These are phyloP conservation scores for Cherax destructor DNA, from an alignment of 1,140 invertebrate genomes.

Conservation along the genomic window DNA sequence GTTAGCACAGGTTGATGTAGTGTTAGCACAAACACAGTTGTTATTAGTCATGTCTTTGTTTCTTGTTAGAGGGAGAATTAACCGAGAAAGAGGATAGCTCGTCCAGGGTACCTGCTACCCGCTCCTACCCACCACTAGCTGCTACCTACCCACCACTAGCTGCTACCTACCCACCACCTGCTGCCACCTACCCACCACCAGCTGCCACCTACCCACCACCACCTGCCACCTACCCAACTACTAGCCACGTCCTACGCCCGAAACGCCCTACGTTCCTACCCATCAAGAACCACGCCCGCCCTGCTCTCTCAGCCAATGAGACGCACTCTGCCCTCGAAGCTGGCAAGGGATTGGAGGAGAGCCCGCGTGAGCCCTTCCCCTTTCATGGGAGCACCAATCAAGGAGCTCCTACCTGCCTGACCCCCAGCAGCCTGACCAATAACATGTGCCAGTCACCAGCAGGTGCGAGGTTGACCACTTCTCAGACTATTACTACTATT, in stretches of 20 bases:
- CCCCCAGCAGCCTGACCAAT: constrained; percentile 54
- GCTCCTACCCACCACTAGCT: constrained; percentile 14
- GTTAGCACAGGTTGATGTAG: background rate
- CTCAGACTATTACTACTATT: background rate
- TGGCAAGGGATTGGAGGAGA: constrained; percentile 40
- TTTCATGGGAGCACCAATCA: constrained; percentile 20
- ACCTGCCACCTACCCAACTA: constrained; percentile 4
- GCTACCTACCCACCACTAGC: constrained; percentile 22
- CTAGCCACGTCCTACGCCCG: constrained; percentile 31
- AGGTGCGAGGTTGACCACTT: constrained; percentile 61
- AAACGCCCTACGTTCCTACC: constrained; percentile 67
- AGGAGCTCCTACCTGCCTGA: constrained; percentile 30
- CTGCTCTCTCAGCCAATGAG: constrained; percentile 48
- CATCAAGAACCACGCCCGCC: constrained; percentile 66
- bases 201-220: too few relatives aligned
- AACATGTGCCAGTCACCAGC: constrained; percentile 66
- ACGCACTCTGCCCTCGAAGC: constrained; percentile 37
- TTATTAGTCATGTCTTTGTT: constrained; percentile 37
- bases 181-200: constrained; percentile 18
- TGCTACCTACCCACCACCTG: constrained; percentile 20
- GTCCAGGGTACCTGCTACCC: background rate
- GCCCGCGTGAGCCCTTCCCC: constrained; percentile 52
- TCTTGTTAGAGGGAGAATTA: constrained; percentile 45
- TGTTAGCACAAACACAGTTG: background rate
- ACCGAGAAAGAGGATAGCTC: constrained; percentile 29